Percentiles rank a stretch among this genome's conserved stretches.
Evolutionary conservation across 2,888 invertebrate species (phyloP).

Genomic region (Eupithecia vulgata): DNA sequence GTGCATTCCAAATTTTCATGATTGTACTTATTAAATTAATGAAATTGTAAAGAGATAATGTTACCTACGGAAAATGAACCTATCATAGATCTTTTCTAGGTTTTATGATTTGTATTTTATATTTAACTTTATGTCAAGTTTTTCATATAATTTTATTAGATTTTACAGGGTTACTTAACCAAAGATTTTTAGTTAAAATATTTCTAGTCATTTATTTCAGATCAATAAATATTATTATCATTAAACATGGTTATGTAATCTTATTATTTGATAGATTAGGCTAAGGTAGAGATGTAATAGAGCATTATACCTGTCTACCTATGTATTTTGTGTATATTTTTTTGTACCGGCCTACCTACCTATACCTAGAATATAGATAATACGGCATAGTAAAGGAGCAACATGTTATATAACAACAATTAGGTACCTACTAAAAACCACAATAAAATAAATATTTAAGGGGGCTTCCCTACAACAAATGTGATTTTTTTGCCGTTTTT

Average conservation of each 20-base stretch:
- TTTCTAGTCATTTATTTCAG: constrained; percentile 4
- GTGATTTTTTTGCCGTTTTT: no score
- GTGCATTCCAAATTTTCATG: not conserved
- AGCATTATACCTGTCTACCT: not conserved
- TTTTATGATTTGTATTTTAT: not conserved
- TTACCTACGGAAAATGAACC: not conserved
- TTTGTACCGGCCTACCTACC: not conserved
- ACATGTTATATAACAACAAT: no score
- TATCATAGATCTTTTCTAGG: not conserved
- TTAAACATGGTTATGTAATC: not conserved
- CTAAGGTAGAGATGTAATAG: not conserved
- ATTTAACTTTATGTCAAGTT: not conserved
- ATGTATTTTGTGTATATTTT: constrained; percentile 11
- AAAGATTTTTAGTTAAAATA: constrained; percentile 7
- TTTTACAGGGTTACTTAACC: not conserved
- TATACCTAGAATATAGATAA: no score
- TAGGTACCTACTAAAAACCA: no score
- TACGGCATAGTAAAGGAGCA: no score
- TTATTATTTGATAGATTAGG: not conserved
- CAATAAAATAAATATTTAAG: no score
- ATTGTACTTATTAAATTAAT: not conserved
- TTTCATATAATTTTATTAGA: not conserved
- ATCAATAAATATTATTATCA: not conserved
- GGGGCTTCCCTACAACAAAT: no score
- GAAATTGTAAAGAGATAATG: not conserved